phyloP scores from a whole-genome alignment of 2,888 invertebrate species.

The Eilema depressum region DNA sequence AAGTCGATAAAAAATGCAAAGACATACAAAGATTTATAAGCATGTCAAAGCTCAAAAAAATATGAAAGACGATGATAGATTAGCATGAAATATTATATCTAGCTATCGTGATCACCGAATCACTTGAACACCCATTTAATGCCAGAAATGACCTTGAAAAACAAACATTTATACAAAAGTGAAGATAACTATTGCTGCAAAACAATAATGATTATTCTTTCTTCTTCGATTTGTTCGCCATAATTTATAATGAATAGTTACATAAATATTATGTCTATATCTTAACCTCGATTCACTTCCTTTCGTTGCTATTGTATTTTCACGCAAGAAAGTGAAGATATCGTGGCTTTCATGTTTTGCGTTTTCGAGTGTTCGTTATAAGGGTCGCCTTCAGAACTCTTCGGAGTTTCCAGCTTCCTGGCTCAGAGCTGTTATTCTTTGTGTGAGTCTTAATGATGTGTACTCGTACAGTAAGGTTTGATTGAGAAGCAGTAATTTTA shows the following conservation, averaged over 20 bases:
- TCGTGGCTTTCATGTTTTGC: constrained; percentile 43
- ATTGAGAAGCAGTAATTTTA: not conserved
- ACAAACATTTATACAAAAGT: not conserved
- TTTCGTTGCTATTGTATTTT: constrained; percentile 35
- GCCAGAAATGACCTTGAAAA: not conserved
- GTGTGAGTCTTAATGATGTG: constrained; percentile 37
- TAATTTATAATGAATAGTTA: not conserved
- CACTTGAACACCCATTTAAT: not conserved
- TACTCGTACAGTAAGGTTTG: not conserved
- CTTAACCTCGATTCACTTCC: constrained; percentile 34
- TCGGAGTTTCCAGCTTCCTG: constrained; percentile 38
- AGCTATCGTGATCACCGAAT: not conserved
- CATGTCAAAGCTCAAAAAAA: not conserved
- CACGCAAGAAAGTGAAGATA: constrained; percentile 38
- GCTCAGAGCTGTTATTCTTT: constrained; percentile 34
- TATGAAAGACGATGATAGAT: not conserved
- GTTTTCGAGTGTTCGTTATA: constrained; percentile 48
- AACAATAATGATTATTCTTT: not conserved
- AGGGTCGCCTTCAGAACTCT: constrained; percentile 34
- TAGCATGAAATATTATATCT: no score
- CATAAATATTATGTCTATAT: constrained; percentile 20
- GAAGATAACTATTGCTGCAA: not conserved
- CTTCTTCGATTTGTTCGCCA: not conserved
- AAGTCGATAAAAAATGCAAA: not conserved
- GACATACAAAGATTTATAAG: not conserved